These are phyloP conservation scores for Spheniscus mendiculus DNA, from an alignment of 2,113 vertebrate species.

Conservation along the genomic window DNA sequence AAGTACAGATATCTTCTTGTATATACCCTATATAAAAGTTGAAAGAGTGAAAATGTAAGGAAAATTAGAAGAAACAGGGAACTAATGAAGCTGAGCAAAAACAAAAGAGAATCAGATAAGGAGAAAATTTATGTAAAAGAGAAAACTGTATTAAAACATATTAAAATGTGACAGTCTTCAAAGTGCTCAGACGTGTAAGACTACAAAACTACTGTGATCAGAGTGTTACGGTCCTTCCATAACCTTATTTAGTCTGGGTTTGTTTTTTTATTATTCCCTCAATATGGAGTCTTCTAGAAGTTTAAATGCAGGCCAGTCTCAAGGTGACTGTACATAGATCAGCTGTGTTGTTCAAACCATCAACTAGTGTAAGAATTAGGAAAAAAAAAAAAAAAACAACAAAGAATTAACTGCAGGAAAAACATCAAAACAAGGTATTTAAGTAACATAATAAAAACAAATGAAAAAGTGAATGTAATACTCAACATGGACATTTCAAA, in stretches of 20 bases:
- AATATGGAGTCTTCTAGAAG: not conserved
- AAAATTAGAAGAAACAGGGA: not conserved
- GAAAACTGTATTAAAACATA: not conserved
- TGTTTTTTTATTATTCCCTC: not conserved
- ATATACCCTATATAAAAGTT: not conserved
- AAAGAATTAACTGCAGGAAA: not conserved
- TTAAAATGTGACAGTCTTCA: not conserved
- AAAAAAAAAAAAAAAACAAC: not conserved
- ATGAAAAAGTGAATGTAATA: not conserved
- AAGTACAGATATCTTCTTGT: not conserved
- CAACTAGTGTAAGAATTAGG: not conserved
- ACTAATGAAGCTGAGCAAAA: not conserved
- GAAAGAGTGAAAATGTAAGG: not conserved
- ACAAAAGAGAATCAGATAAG: not conserved
- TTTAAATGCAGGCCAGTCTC: not conserved
- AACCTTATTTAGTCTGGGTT: not conserved
- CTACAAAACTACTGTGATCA: not conserved
- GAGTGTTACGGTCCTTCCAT: not conserved
- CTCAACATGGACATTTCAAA: not conserved
- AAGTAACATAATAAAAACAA: not conserved
- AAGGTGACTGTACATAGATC: not conserved
- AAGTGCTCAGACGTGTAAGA: not conserved
- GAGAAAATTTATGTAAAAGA: not conserved
- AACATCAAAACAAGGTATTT: not conserved
- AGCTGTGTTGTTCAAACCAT: not conserved